Base-by-base conservation (phyloP, 1,140 invertebrate genomes). In the Uloborus diversus region DNA sequence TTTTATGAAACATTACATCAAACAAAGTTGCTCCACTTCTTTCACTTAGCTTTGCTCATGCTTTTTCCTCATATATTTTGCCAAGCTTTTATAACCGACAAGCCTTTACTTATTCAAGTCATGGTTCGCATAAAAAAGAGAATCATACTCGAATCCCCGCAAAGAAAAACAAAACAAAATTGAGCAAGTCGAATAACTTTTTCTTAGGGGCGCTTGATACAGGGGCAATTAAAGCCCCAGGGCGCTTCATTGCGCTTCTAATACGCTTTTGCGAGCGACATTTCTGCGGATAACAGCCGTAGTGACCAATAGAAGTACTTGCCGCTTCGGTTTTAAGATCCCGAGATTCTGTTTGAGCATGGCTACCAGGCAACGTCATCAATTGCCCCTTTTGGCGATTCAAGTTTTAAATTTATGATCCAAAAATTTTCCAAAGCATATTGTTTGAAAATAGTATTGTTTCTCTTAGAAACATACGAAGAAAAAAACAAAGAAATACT, bases 301-400 rank as follows among this genome's bases (percentile, higher is more conserved):
- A 78, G 47, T 78, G 73, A 78, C 73, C 73, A 65, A 78, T 65
- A 53, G 61, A 78, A 78, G 62, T 78, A 66, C 73, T 78, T 65
- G 73, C 73, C 61, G 73, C 62, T 78, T 78, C 73, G 61, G 61
- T 78, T 78, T 78, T 78, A 78, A 78, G 73, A 78, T 53, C 71
- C 61, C 20, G 57, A 78, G 61, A 78, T 78, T 78, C 62, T n/a
- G 69, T 11, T 65, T n/a, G 61, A 57, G n/a, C n/a, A 27, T 9
- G 23, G 73, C 17, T 76, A 25, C 35, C 20, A 57, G 5, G 37
- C 14, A 27, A 13, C 7, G 2, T n/a, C 11, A 20, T 53, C 56
- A 37, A 78, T 65, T 62, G n/a, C 32, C 42, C 37, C 7, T 37
- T 9, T 51, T 66, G 73, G 73, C 49, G 59, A 53, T 42, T n/a